Conservation (phyloP, 2,888 invertebrate species). For the Drosophila lutescens region DNA sequence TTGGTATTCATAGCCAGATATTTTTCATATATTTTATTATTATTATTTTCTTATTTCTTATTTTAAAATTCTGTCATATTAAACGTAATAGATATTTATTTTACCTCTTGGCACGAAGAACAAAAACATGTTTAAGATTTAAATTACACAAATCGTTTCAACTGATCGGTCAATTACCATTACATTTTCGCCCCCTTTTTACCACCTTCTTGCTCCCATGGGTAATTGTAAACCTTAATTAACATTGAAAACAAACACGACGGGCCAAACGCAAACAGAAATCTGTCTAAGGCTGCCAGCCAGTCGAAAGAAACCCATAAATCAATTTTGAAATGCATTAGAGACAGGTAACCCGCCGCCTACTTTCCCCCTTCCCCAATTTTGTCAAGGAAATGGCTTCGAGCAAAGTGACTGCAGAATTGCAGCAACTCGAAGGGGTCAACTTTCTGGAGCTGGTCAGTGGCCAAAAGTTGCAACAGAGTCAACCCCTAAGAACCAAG, state of each 20-base stretch:
- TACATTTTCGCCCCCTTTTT: conserved; percentile 14
- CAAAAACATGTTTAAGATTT: too few species aligned
- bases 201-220: conserved; percentile 14
- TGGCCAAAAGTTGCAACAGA: conserved; percentile 61
- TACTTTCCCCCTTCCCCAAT: neutral
- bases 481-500: conserved; percentile 21
- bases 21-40: too few species aligned
- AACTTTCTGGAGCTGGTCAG: conserved; percentile 54
- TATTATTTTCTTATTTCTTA: too few species aligned
- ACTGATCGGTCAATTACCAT: conserved; percentile 38
- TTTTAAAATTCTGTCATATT: too few species aligned
- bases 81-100: too few species aligned
- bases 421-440: conserved; percentile 34
- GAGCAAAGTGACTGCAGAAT: conserved; percentile 60
- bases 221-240: conserved; percentile 78
- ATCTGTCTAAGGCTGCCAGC: conserved; percentile 45
- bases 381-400: conserved; percentile 42
- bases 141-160: conserved; percentile 22
- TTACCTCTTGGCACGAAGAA: too few species aligned
- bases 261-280: conserved; percentile 25
- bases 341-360: conserved; percentile 28
- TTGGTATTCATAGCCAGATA: too few species aligned
- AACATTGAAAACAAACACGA: conserved; percentile 80
- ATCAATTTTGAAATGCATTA: conserved; percentile 81
- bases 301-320: conserved; percentile 76